These are phyloP conservation scores for Cephonodes hylas DNA, from an alignment of 2,888 invertebrate genomes.

Conservation along the genomic window DNA sequence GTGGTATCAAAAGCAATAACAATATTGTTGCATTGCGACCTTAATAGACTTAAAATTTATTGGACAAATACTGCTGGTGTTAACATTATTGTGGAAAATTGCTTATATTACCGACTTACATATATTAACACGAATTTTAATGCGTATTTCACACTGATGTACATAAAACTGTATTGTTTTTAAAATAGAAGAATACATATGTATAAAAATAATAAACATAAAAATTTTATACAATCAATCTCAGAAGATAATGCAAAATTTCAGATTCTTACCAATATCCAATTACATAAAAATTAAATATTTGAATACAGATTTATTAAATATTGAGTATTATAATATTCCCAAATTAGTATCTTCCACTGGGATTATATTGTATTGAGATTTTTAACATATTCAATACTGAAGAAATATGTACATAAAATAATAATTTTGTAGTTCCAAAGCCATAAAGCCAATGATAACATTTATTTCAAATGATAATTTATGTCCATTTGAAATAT, in stretches of 20 bases:
- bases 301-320: background rate
- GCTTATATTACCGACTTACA: background rate
- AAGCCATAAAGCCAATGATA: too few relatives aligned
- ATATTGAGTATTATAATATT: background rate
- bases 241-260: background rate
- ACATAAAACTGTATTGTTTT: background rate
- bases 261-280: background rate
- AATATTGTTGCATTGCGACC: conserved; percentile 16
- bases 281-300: background rate
- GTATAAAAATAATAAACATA: background rate
- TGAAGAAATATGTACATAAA: background rate
- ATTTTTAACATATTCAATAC: background rate
- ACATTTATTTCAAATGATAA: too few relatives aligned
- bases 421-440: background rate
- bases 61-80: conserved; percentile 28
- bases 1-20: conserved; percentile 32
- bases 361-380: background rate
- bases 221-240: background rate
- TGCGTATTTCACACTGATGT: background rate
- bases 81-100: background rate
- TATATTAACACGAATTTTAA: background rate
- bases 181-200: background rate
- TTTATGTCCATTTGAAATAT: too few relatives aligned
- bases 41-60: conserved; percentile 25
- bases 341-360: background rate